Percentiles rank a stretch among this genome's conserved stretches.
These are phyloP conservation scores for Heliothis peltigera DNA, from an alignment of 2,888 invertebrate species.

Conservation along the genomic window DNA sequence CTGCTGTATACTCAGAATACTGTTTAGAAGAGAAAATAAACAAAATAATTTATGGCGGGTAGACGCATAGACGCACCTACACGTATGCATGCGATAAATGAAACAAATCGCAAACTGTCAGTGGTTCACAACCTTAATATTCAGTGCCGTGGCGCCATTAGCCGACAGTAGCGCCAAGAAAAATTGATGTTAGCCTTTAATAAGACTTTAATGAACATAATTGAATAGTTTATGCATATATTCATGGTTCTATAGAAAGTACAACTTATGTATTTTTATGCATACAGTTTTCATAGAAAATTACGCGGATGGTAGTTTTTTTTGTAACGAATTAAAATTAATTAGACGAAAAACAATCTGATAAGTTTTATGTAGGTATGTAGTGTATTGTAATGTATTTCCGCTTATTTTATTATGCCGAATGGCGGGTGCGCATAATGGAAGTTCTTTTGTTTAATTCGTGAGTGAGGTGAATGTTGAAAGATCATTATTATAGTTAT, in stretches of 20 bases:
- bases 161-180: slow-evolving; percentile 52
- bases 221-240: slow-evolving; percentile 55
- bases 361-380: slow-evolving; percentile 47
- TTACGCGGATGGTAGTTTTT: slow-evolving; percentile 54
- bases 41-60: too few relatives aligned
- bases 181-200: slow-evolving; percentile 59
- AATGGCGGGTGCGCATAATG: too few relatives aligned
- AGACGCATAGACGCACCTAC: too few relatives aligned
- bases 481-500: too few relatives aligned
- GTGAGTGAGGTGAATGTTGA: not conserved
- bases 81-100: not conserved
- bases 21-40: too few relatives aligned
- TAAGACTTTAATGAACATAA: slow-evolving; percentile 59
- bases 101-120: slow-evolving; percentile 8
- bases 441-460: too few relatives aligned
- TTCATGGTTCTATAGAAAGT: slow-evolving; percentile 59
- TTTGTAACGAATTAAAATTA: slow-evolving; percentile 54
- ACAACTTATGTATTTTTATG: slow-evolving; percentile 27
- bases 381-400: slow-evolving; percentile 23
- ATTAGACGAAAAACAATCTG: slow-evolving; percentile 48
- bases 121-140: slow-evolving; percentile 11
- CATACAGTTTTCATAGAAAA: slow-evolving; percentile 51
- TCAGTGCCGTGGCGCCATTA: slow-evolving; percentile 51
- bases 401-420: not conserved
- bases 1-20: too few relatives aligned